Evolutionary conservation across 2,797 vertebrate genomes (phyloP).

Genomic region (Valencia hispanica): DNA sequence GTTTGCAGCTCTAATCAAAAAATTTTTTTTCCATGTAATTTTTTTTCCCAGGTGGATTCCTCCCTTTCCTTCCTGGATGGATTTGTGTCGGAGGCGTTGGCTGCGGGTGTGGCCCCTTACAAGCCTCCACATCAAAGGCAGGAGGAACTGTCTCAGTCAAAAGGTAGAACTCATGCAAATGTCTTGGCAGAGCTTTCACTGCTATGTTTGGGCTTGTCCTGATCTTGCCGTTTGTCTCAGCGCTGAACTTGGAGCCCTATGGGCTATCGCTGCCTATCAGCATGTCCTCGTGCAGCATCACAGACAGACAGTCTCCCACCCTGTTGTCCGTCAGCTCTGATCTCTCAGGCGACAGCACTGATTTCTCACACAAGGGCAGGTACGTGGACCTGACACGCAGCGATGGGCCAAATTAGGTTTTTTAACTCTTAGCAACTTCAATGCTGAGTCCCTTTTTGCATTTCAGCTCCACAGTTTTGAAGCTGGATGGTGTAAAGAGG

Average conservation of each 20-base stretch:
- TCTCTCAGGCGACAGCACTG: conserved; percentile 88
- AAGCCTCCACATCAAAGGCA: conserved; percentile 95
- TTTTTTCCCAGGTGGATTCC: conserved; percentile 90
- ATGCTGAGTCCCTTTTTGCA: conserved; percentile 4
- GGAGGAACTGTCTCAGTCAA: conserved; percentile 89
- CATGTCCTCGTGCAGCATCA: conserved; percentile 83
- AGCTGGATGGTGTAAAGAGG: conserved; percentile 90
- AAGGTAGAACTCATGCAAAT: conserved; percentile 79
- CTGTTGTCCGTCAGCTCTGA: conserved; percentile 90
- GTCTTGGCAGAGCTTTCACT: not conserved
- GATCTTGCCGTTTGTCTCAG: conserved; percentile 70
- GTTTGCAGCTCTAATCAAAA: conserved; percentile 7
- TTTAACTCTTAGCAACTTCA: conserved; percentile 1
- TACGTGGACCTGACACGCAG: conserved; percentile 51
- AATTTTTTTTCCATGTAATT: too few relatives aligned
- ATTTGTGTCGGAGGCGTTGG: conserved; percentile 93
- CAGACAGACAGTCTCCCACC: conserved; percentile 92
- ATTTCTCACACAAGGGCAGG: conserved; percentile 87
- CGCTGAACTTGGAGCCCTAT: conserved; percentile 93
- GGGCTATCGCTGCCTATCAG: conserved; percentile 87
- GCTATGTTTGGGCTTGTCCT: conserved; percentile 27
- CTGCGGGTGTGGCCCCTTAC: conserved; percentile 90
- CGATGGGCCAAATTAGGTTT: not conserved
- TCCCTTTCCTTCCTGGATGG: conserved; percentile 96
- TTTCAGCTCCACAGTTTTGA: conserved; percentile 83